A percentile compares a stretch with the other conserved stretches of the same genome.
Conservation (phyloP, 1,140 invertebrate species). For the Solenopsis invicta region DNA sequence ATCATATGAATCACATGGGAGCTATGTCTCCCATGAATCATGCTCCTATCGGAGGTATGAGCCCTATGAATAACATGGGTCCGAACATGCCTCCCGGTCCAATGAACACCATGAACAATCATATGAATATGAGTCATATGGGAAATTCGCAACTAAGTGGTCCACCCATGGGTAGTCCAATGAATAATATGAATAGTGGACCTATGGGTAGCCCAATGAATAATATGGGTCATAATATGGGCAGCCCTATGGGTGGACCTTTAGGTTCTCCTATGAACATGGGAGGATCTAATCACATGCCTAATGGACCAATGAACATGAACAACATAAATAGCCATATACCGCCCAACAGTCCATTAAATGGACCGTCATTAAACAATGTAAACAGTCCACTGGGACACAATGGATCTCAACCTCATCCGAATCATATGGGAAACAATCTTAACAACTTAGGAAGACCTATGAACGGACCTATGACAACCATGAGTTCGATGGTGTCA, state of each 20-base stretch:
- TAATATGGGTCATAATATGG: slow-evolving; percentile 86
- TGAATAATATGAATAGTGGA: slow-evolving; percentile 90
- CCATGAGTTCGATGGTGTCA: slow-evolving; percentile 89
- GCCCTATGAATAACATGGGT: slow-evolving; percentile 91
- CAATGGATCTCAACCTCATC: slow-evolving; percentile 87
- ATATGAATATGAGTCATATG: slow-evolving; percentile 92
- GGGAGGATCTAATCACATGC: slow-evolving; percentile 84
- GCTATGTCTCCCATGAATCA: slow-evolving; percentile 88
- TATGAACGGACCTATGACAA: slow-evolving; percentile 89
- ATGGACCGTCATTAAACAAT: slow-evolving; percentile 84
- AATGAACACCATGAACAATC: slow-evolving; percentile 88
- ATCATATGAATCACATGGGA: slow-evolving; percentile 90
- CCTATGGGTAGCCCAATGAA: slow-evolving; percentile 89
- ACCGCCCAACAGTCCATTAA: slow-evolving; percentile 85
- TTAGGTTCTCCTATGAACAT: slow-evolving; percentile 86
- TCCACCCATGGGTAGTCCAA: slow-evolving; percentile 91
- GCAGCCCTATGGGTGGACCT: slow-evolving; percentile 86
- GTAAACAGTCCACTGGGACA: slow-evolving; percentile 86
- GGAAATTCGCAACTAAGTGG: slow-evolving; percentile 90
- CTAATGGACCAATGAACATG: slow-evolving; percentile 85
- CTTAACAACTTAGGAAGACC: slow-evolving; percentile 86
- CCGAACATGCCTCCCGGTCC: slow-evolving; percentile 88
- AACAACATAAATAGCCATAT: slow-evolving; percentile 86
- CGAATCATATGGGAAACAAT: slow-evolving; percentile 88
- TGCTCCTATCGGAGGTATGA: slow-evolving; percentile 89